Percentiles rank a stretch among this genome's conserved stretches.
Conservation (phyloP, 2,888 invertebrate species). For the Tenthredo mesomela region DNA sequence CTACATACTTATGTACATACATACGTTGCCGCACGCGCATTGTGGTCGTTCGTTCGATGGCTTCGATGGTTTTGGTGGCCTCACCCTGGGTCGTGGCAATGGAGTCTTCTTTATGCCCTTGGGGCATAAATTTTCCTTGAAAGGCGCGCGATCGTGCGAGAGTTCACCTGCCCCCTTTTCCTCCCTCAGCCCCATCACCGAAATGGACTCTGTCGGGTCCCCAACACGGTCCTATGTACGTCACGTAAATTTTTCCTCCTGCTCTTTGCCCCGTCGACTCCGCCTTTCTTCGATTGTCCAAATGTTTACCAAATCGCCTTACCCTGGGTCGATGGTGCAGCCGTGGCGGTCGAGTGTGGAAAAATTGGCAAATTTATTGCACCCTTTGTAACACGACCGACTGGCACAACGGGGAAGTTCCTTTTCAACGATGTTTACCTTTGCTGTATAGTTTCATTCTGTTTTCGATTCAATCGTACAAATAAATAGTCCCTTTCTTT, state of each 20-base stretch:
- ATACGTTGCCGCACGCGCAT: constrained; percentile 51
- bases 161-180: constrained; percentile 66
- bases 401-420: background rate
- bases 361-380: constrained; percentile 48
- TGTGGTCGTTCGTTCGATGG: constrained; percentile 67
- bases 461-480: background rate
- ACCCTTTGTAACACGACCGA: constrained; percentile 4
- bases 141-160: constrained; percentile 66
- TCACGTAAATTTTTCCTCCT: background rate
- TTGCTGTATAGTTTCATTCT: background rate
- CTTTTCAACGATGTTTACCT: constrained; percentile 41
- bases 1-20: background rate
- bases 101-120: constrained; percentile 69
- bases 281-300: constrained; percentile 47
- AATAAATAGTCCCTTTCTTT: background rate
- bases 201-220: constrained; percentile 2
- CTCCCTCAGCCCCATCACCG: constrained; percentile 52
- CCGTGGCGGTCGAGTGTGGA: constrained; percentile 31
- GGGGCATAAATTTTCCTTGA: constrained; percentile 72
- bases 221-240: background rate
- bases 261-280: background rate
- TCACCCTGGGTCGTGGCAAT: constrained; percentile 57
- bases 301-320: constrained; percentile 25
- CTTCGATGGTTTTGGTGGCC: constrained; percentile 54
- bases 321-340: background rate